Evolutionary conservation across 2,113 vertebrate genomes (phyloP).

Genomic region (Eudyptes chrysolophus): DNA sequence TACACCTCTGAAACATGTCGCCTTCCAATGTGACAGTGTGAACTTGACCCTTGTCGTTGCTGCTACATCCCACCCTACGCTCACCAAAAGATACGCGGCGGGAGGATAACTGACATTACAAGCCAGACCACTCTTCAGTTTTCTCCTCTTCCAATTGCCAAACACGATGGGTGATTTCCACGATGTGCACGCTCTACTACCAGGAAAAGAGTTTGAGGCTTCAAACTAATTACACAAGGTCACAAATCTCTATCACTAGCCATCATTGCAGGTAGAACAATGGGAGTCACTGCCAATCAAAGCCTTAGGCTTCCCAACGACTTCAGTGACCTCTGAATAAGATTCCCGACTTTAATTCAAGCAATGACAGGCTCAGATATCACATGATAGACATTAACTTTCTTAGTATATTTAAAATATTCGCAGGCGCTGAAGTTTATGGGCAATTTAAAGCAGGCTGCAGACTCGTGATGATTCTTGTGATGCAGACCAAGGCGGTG

Average conservation of each 20-base stretch:
- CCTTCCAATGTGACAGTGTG: not conserved
- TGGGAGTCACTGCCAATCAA: not conserved
- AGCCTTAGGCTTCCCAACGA: not conserved
- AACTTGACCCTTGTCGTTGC: not conserved
- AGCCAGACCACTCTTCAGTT: not conserved
- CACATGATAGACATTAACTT: not conserved
- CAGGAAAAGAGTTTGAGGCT: not conserved
- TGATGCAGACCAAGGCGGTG: not conserved
- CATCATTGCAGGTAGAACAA: not conserved
- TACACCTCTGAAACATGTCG: not conserved
- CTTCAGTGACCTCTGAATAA: not conserved
- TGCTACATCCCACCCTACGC: not conserved
- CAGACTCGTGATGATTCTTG: not conserved
- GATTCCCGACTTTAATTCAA: not conserved
- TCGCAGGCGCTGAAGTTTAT: not conserved
- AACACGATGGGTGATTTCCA: no score
- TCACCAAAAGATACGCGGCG: no score
- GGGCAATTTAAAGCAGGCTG: not conserved
- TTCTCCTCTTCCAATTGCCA: not conserved
- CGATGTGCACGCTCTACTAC: not conserved
- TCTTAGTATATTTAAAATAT: not conserved
- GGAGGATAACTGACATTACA: not conserved
- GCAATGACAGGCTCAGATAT: not conserved
- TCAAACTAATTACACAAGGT: not conserved
- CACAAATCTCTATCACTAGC: no score